Conservation (phyloP, 2,888 invertebrate species). For the Caenorhabditis doughertyi region DNA sequence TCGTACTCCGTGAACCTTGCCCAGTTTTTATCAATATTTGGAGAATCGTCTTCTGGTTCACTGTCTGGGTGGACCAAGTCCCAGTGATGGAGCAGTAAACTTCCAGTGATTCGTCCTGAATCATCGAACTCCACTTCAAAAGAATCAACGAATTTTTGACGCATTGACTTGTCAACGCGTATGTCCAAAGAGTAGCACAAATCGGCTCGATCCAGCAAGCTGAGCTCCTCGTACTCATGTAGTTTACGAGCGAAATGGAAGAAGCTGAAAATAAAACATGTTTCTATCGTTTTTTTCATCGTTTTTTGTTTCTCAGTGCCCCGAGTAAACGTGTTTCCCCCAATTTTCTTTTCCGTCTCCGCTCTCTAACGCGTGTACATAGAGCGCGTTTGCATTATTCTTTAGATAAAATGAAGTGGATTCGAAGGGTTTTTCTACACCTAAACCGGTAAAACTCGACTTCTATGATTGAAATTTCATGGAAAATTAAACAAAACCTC, state of each 20-base stretch:
- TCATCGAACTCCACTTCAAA: slow-evolving; percentile 7
- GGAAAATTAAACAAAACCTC: neutral
- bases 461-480: neutral
- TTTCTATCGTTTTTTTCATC: neutral
- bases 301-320: too few species aligned
- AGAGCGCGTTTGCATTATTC: neutral
- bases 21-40: too few species aligned
- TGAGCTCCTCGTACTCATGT: neutral
- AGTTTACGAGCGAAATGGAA: neutral
- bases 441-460: neutral
- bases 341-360: neutral
- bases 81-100: slow-evolving; percentile 5
- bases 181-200: slow-evolving; percentile 20
- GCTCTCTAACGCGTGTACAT: too few species aligned
- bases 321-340: neutral
- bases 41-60: slow-evolving; percentile 3
- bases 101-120: slow-evolving; percentile 1
- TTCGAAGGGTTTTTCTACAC: too few species aligned
- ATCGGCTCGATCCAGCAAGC: slow-evolving; percentile 15
- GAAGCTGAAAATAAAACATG: slow-evolving; percentile 3
- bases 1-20: slow-evolving; percentile 11
- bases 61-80: slow-evolving; percentile 18
- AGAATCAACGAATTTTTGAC: neutral
- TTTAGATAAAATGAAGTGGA: neutral
- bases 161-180: neutral